These are phyloP conservation scores for Leptonema lineaticorne DNA, from an alignment of 1,140 invertebrate species.

Conservation along the genomic window DNA sequence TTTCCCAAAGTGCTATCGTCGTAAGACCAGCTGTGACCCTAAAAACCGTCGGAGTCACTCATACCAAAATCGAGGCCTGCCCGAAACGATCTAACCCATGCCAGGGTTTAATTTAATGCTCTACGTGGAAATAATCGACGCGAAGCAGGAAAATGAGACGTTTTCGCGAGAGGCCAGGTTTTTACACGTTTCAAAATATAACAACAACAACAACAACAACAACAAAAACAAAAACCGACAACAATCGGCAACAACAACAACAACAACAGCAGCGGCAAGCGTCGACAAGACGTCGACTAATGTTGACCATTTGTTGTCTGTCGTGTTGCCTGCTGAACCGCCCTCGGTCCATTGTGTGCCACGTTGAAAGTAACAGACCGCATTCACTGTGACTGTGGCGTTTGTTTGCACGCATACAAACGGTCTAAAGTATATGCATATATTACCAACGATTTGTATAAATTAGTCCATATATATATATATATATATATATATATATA, in stretches of 20 bases:
- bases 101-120: neutral
- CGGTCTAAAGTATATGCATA: too few relatives aligned
- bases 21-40: neutral
- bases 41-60: too few relatives aligned
- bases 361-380: neutral
- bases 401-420: too few relatives aligned
- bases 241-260: neutral
- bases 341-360: neutral
- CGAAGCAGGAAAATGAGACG: neutral
- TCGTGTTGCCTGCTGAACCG: neutral
- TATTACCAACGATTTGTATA: too few relatives aligned
- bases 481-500: too few relatives aligned
- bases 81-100: too few relatives aligned
- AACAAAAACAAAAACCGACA: too few relatives aligned
- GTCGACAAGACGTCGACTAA: constrained; percentile 36
- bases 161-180: neutral
- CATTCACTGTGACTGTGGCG: neutral
- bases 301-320: constrained; percentile 33
- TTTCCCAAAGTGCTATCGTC: too few relatives aligned
- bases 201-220: neutral
- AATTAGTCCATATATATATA: too few relatives aligned
- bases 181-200: too few relatives aligned
- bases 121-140: neutral
- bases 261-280: too few relatives aligned
- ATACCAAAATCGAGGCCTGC: too few relatives aligned